Evolutionary conservation across 2,797 vertebrate species (phyloP).

Genomic region (Halcyon smyrnensis): DNA sequence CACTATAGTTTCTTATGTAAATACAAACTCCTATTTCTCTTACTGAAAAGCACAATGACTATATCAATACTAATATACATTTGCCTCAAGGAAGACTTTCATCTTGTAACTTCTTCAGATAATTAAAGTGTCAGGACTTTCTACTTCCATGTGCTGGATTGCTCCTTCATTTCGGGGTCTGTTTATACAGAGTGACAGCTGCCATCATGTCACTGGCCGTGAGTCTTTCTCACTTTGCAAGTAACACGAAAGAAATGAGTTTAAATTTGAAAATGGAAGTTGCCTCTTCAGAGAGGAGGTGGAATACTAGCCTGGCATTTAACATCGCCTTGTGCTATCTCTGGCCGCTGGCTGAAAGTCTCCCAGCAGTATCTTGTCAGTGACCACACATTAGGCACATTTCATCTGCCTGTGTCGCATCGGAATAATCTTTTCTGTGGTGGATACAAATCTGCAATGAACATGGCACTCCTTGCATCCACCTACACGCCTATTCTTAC

Average conservation of each 20-base stretch:
- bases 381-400: background rate
- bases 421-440: background rate
- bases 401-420: background rate
- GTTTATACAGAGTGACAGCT: slow-evolving; percentile 43
- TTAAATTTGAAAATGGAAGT: background rate
- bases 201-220: slow-evolving; percentile 12
- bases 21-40: slow-evolving; percentile 82
- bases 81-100: slow-evolving; percentile 65
- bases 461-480: background rate
- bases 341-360: background rate
- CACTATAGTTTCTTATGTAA: slow-evolving; percentile 89
- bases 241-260: background rate
- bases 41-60: slow-evolving; percentile 77
- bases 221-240: background rate
- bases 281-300: background rate
- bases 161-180: slow-evolving; percentile 61
- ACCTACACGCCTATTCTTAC: background rate
- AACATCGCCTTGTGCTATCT: background rate
- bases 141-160: slow-evolving; percentile 65
- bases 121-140: slow-evolving; percentile 68
- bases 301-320: background rate
- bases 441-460: background rate
- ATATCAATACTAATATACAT: slow-evolving; percentile 57
- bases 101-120: slow-evolving; percentile 66
- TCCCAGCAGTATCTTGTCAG: background rate